Evolutionary conservation across 1,140 invertebrate genomes (phyloP).

Genomic region (Pseudomyrmex pallidus): DNA sequence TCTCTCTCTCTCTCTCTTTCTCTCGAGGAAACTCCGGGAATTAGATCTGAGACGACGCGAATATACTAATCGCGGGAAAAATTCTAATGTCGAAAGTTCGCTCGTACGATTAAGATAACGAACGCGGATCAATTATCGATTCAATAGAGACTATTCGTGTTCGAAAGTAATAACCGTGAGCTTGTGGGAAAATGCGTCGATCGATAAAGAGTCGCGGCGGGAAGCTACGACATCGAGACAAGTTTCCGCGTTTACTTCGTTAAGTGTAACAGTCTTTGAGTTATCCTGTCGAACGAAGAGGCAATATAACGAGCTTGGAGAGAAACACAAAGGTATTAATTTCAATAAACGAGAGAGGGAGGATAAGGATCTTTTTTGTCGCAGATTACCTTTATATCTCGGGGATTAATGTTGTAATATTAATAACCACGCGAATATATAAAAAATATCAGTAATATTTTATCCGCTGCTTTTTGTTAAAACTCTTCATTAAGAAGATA

Average conservation of each 20-base stretch:
- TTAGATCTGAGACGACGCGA: background rate
- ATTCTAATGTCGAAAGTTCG: conserved; percentile 35
- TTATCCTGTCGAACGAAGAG: conserved; percentile 15
- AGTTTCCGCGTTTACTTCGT: conserved; percentile 44
- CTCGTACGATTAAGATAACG: background rate
- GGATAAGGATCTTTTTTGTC: background rate
- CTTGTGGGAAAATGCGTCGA: conserved; percentile 32
- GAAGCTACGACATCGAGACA: background rate
- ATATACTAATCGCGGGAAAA: conserved; percentile 9
- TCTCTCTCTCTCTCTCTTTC: background rate
- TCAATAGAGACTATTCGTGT: conserved; percentile 24
- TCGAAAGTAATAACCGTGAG: background rate
- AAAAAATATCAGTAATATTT: background rate
- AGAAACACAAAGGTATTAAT: conserved; percentile 31
- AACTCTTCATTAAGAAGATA: background rate
- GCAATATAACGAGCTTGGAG: conserved; percentile 21
- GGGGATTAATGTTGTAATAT: background rate
- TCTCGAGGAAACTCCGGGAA: background rate
- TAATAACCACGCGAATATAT: background rate
- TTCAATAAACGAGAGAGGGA: conserved; percentile 28
- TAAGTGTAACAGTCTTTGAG: conserved; percentile 35
- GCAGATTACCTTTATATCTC: background rate
- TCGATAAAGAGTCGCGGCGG: conserved; percentile 32
- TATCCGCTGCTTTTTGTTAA: background rate
- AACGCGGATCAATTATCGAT: background rate